These are phyloP conservation scores for Eucidaris tribuloides DNA, from an alignment of 35 echinoderm and acorn worm genomes.

Conservation along the genomic window DNA sequence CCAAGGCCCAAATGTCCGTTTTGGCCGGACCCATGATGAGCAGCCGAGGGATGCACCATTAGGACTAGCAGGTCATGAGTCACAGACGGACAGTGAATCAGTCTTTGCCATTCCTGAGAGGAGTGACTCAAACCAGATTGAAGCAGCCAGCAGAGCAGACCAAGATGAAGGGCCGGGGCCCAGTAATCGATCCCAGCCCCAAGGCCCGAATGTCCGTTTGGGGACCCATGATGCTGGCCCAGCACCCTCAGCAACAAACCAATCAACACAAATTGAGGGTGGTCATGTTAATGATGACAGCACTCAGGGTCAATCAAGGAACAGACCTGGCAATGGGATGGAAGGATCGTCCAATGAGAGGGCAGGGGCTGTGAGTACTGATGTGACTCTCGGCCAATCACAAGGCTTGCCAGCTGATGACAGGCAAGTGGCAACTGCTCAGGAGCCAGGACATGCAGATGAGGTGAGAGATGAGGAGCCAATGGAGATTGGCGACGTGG, in stretches of 20 bases:
- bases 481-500: neutral
- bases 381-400: neutral
- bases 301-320: neutral
- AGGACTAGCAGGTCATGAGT: neutral
- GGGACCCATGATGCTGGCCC: neutral
- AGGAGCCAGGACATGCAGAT: too few species aligned
- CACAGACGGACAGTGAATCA: slow-evolving; percentile 6
- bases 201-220: slow-evolving; percentile 5
- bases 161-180: neutral
- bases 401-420: neutral
- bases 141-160: neutral
- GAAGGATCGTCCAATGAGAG: neutral
- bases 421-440: neutral
- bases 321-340: neutral
- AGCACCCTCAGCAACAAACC: too few species aligned
- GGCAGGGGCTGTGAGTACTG: neutral
- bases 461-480: slow-evolving; percentile 2
- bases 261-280: too few species aligned
- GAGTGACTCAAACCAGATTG: neutral
- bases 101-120: neutral
- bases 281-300: neutral
- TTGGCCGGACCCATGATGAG: neutral
- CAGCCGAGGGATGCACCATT: neutral
- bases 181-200: neutral
- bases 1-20: too few species aligned